phyloP scores from a whole-genome alignment of 2,797 vertebrate species.

The Anomalospiza imberbis region DNA sequence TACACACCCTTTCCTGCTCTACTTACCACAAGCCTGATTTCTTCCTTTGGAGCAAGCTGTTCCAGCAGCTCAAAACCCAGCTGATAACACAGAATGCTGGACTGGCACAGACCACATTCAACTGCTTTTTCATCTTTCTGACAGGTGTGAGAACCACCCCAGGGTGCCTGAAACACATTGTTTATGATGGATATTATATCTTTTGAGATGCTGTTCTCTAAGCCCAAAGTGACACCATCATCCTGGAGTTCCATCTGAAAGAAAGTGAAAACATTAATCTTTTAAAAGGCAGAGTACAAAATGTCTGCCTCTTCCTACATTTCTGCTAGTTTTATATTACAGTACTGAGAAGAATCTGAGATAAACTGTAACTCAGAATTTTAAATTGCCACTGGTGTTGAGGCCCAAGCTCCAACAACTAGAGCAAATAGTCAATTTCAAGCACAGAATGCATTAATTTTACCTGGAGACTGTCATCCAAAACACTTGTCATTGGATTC shows the following conservation, averaged over 20 bases:
- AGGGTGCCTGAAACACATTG: conserved; percentile 98
- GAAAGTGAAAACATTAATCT: conserved; percentile 15
- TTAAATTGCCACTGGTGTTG: neutral
- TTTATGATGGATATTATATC: conserved; percentile 97
- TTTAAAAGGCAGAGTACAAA: neutral
- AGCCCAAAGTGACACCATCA: conserved; percentile 91
- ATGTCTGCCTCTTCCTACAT: neutral
- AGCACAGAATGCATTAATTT: neutral
- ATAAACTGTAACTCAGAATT: neutral
- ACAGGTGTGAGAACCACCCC: conserved; percentile 97
- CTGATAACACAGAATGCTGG: conserved; percentile 98
- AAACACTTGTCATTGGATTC: neutral
- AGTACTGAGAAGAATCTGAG: neutral
- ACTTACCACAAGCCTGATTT: conserved; percentile 95
- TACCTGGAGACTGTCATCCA: neutral
- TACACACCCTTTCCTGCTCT: neutral
- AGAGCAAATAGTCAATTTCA: neutral
- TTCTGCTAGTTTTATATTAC: neutral
- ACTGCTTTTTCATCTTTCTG: conserved; percentile 94
- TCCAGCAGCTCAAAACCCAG: conserved; percentile 95
- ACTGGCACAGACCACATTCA: conserved; percentile 96
- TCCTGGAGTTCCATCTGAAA: conserved; percentile 98
- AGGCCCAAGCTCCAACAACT: neutral
- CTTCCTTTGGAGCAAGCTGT: conserved; percentile 91
- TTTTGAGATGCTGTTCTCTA: conserved; percentile 93